phyloP scores from a whole-genome alignment of 2,113 vertebrate species.

The Halcyon senegalensis region DNA sequence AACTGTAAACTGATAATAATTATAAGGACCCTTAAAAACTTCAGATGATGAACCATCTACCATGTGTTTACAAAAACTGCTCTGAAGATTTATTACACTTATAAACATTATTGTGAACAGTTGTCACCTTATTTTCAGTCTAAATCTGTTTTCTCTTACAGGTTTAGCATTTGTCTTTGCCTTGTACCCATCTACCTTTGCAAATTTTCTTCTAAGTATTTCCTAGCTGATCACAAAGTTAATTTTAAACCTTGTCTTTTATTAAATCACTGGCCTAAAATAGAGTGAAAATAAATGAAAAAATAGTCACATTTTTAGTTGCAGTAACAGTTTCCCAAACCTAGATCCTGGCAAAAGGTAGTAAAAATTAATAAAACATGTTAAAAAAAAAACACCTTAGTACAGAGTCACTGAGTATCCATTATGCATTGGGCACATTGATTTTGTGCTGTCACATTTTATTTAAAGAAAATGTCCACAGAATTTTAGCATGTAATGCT shows the following conservation, averaged over 20 bases:
- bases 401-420: neutral
- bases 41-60: neutral
- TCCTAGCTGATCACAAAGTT: neutral
- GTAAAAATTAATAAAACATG: neutral
- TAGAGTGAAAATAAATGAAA: neutral
- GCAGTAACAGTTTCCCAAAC: neutral
- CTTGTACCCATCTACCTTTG: neutral
- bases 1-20: neutral
- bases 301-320: constrained; percentile 17
- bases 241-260: neutral
- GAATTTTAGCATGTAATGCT: constrained; percentile 10
- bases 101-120: neutral
- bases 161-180: neutral
- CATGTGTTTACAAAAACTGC: neutral
- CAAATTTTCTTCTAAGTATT: neutral
- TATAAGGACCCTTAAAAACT: neutral
- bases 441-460: constrained; percentile 49
- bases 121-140: neutral
- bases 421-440: constrained; percentile 19
- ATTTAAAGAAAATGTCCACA: constrained; percentile 47
- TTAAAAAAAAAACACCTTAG: neutral
- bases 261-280: neutral
- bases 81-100: neutral
- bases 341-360: neutral
- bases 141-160: neutral